Evolutionary conservation across 2,113 vertebrate species (phyloP).

Genomic region (Scytalopus superciliaris): DNA sequence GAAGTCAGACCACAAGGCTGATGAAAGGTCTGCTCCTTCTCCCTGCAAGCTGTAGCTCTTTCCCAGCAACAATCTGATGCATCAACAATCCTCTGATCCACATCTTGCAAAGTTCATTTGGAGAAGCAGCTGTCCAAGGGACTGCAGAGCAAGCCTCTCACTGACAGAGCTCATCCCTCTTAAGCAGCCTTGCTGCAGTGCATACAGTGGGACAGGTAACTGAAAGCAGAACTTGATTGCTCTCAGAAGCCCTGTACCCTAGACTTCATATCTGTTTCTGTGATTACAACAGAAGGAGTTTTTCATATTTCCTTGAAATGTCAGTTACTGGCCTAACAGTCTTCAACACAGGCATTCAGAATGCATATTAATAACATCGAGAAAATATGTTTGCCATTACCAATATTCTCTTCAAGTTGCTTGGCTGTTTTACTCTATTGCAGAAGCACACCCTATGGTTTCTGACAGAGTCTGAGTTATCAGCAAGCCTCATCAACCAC

Average conservation of each 20-base stretch:
- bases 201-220: background rate
- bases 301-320: background rate
- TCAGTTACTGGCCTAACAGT: background rate
- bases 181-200: background rate
- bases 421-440: background rate
- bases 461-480: background rate
- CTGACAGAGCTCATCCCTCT: background rate
- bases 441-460: background rate
- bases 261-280: background rate
- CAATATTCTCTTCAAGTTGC: background rate
- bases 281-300: background rate
- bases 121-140: background rate
- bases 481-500: background rate
- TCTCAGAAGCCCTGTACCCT: background rate
- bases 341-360: background rate
- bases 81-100: rapidly evolving
- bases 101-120: background rate
- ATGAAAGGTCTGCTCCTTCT: background rate
- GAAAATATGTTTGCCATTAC: background rate
- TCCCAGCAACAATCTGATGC: background rate
- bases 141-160: background rate
- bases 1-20: background rate
- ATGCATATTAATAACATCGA: background rate
- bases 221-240: background rate
- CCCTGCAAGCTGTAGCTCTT: background rate